Evolutionary conservation across 2,797 vertebrate species (phyloP).

Genomic region (Ceyx erithaca): DNA sequence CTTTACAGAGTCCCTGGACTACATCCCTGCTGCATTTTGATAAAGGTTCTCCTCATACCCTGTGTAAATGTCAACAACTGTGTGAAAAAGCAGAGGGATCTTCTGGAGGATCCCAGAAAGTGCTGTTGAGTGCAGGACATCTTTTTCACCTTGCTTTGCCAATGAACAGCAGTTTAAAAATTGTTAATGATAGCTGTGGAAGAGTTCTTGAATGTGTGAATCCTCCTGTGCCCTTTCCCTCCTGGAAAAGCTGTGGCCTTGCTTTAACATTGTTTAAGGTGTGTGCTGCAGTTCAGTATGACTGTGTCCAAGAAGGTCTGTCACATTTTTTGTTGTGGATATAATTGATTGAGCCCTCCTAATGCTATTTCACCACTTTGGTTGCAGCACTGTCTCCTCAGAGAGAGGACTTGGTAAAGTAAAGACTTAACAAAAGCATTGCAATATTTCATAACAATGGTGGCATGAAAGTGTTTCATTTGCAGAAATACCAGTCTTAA

Average conservation of each 20-base stretch:
- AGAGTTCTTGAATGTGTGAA: neutral
- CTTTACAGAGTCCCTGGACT: neutral
- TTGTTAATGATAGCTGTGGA: neutral
- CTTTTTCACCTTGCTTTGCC: neutral
- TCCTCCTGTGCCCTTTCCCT: neutral
- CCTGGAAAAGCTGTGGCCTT: neutral
- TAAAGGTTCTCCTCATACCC: neutral
- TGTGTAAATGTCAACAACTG: neutral
- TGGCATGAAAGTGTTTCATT: neutral
- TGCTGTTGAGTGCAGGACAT: rapidly evolving
- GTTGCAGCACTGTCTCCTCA: neutral
- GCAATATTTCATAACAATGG: neutral
- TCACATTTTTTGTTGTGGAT: neutral
- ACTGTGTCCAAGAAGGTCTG: neutral
- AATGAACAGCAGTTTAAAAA: neutral
- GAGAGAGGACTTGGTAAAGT: neutral
- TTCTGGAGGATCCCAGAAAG: neutral
- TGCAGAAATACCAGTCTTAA: neutral
- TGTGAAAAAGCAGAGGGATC: neutral
- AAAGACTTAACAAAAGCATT: neutral
- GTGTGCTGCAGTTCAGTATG: neutral
- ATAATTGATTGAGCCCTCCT: neutral
- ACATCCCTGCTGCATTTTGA: neutral
- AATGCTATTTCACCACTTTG: neutral
- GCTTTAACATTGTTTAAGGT: neutral